phyloP scores from a whole-genome alignment of 1,140 invertebrate genomes.

The Trichonephila inaurata region DNA sequence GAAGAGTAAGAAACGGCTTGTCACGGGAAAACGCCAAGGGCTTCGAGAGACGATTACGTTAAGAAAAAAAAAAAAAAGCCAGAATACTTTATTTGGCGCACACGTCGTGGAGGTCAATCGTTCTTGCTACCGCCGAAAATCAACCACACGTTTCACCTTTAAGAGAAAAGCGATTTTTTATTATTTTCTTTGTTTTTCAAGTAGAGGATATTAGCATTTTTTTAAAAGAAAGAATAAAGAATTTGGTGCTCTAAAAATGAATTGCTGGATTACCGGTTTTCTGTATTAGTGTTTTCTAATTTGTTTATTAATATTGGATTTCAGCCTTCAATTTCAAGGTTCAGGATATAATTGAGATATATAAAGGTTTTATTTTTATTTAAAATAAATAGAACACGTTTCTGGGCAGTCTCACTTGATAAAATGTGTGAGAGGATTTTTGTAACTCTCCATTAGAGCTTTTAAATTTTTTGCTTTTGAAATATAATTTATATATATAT shows the following conservation, averaged over 20 bases:
- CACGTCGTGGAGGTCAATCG: not conserved
- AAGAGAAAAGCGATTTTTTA: not conserved
- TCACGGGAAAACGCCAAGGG: conserved; percentile 23
- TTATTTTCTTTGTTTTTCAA: not conserved
- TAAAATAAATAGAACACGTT: too few species aligned
- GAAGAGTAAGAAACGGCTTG: conserved; percentile 8
- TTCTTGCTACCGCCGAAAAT: not conserved
- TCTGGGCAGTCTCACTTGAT: too few species aligned
- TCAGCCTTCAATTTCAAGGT: too few species aligned
- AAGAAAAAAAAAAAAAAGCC: not conserved
- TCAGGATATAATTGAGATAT: too few species aligned
- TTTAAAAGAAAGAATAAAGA: not conserved
- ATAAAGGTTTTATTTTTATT: too few species aligned
- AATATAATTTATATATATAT: too few species aligned
- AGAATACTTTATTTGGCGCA: not conserved
- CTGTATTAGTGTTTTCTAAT: not conserved
- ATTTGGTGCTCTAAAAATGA: not conserved
- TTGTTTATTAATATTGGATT: not conserved
- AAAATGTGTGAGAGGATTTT: too few species aligned
- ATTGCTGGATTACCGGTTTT: not conserved
- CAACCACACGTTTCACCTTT: not conserved
- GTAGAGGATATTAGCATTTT: not conserved
- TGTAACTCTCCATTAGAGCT: too few species aligned
- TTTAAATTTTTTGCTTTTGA: too few species aligned
- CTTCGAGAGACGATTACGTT: not conserved